These are phyloP conservation scores for Eurystomus gularis DNA, from an alignment of 2,113 vertebrate species.

Conservation along the genomic window DNA sequence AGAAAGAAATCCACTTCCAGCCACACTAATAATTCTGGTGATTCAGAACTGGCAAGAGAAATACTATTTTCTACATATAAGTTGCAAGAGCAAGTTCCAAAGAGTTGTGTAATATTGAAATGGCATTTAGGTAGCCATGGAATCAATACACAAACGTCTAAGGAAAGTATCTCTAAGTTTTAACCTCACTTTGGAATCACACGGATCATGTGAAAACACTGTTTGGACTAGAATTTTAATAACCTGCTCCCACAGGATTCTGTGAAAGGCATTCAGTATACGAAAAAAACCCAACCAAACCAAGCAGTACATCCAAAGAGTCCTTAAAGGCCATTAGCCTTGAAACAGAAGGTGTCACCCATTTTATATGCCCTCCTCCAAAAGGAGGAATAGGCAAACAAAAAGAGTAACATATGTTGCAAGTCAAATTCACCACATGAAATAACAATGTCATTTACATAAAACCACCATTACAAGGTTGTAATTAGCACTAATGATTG, in stretches of 20 bases:
- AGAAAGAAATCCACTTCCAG: not conserved
- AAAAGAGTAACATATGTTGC: not conserved
- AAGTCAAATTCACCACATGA: conserved; percentile 9
- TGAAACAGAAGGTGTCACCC: not conserved
- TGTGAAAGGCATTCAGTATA: not conserved
- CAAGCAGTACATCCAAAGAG: not conserved
- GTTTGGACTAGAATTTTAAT: not conserved
- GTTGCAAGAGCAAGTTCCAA: not conserved
- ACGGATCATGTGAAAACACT: not conserved
- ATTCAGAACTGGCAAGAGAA: not conserved
- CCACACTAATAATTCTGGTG: not conserved
- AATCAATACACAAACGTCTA: not conserved
- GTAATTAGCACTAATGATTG: conserved; percentile 37
- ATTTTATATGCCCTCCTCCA: not conserved
- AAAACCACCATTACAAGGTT: not conserved
- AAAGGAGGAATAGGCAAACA: not conserved
- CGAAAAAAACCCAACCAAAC: not conserved
- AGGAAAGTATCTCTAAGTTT: not conserved
- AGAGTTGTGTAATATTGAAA: not conserved
- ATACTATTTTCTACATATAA: not conserved
- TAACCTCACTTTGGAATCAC: not conserved
- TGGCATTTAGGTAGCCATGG: not conserved
- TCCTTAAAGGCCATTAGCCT: not conserved
- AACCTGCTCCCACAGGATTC: not conserved
- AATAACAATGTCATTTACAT: conserved; percentile 15